Evolutionary conservation across 2,797 vertebrate species (phyloP).

Genomic region (Cetoscarus ocellatus): DNA sequence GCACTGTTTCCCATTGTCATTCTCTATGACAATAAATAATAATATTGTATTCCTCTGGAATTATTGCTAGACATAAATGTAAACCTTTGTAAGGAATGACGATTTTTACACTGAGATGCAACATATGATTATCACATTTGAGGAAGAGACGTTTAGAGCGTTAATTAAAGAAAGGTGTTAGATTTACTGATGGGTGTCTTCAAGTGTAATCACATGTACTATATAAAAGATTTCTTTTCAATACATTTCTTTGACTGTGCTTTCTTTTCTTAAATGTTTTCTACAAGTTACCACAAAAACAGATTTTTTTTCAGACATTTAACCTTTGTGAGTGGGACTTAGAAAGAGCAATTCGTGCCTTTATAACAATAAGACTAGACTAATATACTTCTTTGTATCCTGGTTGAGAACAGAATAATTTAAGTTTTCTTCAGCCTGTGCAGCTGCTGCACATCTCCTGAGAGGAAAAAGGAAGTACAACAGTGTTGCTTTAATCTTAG

Average conservation of each 20-base stretch:
- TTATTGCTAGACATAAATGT: constrained; percentile 88
- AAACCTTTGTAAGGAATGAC: constrained; percentile 92
- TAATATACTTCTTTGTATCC: too few species aligned
- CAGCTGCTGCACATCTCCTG: too few species aligned
- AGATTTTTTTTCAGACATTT: too few species aligned
- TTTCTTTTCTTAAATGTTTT: constrained; percentile 46
- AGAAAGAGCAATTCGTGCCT: too few species aligned
- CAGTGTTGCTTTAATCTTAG: too few species aligned
- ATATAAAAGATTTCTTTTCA: constrained; percentile 78
- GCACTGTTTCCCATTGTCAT: constrained; percentile 90
- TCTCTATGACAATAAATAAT: constrained; percentile 88
- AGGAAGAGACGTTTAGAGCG: constrained; percentile 68
- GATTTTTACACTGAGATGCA: constrained; percentile 88
- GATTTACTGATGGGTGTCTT: constrained; percentile 75
- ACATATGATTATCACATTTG: constrained; percentile 84
- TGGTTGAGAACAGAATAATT: too few species aligned
- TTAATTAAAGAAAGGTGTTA: constrained; percentile 76
- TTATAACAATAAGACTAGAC: too few species aligned
- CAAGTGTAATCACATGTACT: constrained; percentile 79
- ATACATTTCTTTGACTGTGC: constrained; percentile 51
- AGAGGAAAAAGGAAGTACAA: too few species aligned
- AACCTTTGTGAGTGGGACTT: too few species aligned
- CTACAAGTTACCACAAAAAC: too few species aligned
- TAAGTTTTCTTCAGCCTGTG: too few species aligned
- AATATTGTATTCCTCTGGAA: constrained; percentile 90